phyloP scores from a whole-genome alignment of 2,797 vertebrate genomes.

The Lutra lutra region DNA sequence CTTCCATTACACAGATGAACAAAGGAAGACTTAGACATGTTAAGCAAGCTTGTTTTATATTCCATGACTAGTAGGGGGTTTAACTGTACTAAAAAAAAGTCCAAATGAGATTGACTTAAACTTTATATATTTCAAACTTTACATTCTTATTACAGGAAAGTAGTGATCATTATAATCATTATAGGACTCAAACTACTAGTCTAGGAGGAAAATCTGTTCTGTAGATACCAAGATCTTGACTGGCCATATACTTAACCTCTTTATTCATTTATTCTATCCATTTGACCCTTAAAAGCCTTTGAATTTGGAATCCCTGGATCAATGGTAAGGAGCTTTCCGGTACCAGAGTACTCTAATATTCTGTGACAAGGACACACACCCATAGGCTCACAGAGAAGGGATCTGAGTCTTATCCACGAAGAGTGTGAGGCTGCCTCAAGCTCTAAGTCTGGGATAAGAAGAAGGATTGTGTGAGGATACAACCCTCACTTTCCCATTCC shows the following conservation, averaged over 20 bases:
- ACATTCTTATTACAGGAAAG: not conserved
- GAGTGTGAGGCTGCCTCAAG: not conserved
- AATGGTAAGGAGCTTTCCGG: not conserved
- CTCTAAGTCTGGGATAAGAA: not conserved
- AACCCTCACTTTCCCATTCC: not conserved
- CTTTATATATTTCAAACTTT: not conserved
- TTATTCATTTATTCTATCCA: not conserved
- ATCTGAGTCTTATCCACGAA: not conserved
- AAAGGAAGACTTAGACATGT: not conserved
- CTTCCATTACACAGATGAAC: not conserved
- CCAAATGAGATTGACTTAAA: not conserved
- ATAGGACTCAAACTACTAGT: not conserved
- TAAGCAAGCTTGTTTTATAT: not conserved
- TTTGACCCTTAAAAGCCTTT: not conserved
- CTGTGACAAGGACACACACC: not conserved
- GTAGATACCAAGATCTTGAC: not conserved
- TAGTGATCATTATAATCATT: not conserved
- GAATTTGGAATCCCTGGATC: not conserved
- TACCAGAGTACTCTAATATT: not conserved
- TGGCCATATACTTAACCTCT: not conserved
- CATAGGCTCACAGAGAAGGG: not conserved
- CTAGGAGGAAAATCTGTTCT: not conserved
- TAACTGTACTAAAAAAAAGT: not conserved
- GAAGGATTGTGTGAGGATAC: not conserved
- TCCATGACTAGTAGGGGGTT: not conserved